Base-by-base conservation (phyloP, 1,140 invertebrate genomes). In the Cyclargus thomasi region DNA sequence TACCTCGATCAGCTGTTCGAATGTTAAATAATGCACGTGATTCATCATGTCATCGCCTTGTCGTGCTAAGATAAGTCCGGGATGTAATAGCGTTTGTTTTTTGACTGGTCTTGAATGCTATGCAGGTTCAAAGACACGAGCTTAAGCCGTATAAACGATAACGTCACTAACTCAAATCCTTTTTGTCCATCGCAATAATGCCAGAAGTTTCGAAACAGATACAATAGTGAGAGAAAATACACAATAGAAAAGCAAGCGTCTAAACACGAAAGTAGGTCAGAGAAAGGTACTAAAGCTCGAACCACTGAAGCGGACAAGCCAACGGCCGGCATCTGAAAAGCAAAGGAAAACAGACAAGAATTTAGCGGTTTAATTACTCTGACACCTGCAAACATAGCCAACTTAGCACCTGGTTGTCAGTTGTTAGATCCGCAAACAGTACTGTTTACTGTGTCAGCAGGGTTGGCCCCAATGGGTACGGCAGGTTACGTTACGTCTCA, bases 41-140 rank as follows among this genome's bases (percentile, higher is more conserved):
- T 83, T 82, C 77, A 87, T 85, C 77, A 70, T 82, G 80, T 86
- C 82, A 81, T 80, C 78, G 74, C 74, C 78, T 74, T 72, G 74
- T 29, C 55, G 47, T 57, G 53, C 62, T 67, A 63, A 63, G 66
- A 71, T 72, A 64, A 75, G 55, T 59, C 55, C 55, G 55, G 55
- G 55, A 20, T 59, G 20, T 20, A 47, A 47, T 59, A 20, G 18
- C 55, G 6, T 21, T 55, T 1, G 39, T 69, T 73, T 72, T 73
- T 62, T 80, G 73, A 67, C 71, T 74, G 76, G 71, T 75, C 68
- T 72, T 63, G 70, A 72, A 77, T 78, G 70, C 62, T 57, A 73
- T 75, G 73, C 72, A 70, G 74, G 67, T 73, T 47, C 39, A 47
- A 47, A 47, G 39, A 47, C 39, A 47, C 39, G 11, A 2, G 39